Base-by-base conservation (phyloP, 2,888 invertebrate species). In the Heliconius cydno region DNA sequence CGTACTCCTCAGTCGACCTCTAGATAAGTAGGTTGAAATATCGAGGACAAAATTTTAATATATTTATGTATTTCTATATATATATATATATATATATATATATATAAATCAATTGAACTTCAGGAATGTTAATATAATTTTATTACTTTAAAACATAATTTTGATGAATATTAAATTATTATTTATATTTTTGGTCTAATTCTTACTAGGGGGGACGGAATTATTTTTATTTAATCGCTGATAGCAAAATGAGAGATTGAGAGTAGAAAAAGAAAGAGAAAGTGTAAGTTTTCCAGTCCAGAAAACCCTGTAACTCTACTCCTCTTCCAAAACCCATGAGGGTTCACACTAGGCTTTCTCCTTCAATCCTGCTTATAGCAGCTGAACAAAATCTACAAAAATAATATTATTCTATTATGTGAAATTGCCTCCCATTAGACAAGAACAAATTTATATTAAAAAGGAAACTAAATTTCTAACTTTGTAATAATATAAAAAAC, bases 401-500 rank as follows among this genome's bases (percentile, higher is more conserved):
- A 9, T 19, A 25, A 63, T 63, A 25, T 25, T 15, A 28, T 25
- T 13, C 34, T 22, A 25, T 41, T 15, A 70, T 1, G n/a, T 41
- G 38, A 46, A 46, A 19, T 28, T 41, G 6, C 25, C n/a, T 68
- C 19, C 9, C 52, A 30, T 0, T 34, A 60, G 73, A 12, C 3
- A 57, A 28, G 3, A n/a, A 25, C 7, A 15, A 10, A 68, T 13
- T n/a, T 57, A 12, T 30, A 0, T 22, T 52, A 57, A 63, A 34
- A 63, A 60, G 25, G 15, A 22, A 57, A 41, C 63, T 63, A 63
- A 72, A 63, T 63, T 63, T 66, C 41, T 73, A 67, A 57, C 46
- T 41, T 19, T 46, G 70, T 52, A 68, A 73, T 52, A 34, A 65
- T 34, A 75, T 52, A 79, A 75, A 78, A n/a, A n/a, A 22, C 4